Evolutionary conservation across 2,113 vertebrate species (phyloP), one percentile per base, ranked within the genome.

Genomic region (Uropsilus gracilis): DNA sequence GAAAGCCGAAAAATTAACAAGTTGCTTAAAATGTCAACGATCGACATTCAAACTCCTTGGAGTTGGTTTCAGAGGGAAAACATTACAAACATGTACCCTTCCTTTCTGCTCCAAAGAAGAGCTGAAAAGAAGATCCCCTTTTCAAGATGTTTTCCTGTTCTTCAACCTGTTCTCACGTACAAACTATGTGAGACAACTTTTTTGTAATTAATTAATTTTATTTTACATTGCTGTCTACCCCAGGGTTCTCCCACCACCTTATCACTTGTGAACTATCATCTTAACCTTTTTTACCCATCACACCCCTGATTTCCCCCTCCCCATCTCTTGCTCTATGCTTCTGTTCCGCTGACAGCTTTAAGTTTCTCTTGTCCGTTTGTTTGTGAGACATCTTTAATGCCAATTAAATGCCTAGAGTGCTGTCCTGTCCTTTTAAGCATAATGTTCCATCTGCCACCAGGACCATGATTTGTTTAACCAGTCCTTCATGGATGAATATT

Each of bases 1-100:
- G 22, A 95, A 89, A 69, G 28, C 68, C 78, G 55, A 91, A 14
- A 86, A 90, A 93, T 63, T 64, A 93, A 90, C 24, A 90, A 87
- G 88, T 75, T 73, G n/a, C 28, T 87, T 20, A 86, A 96, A 93
- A 85, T 78, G 75, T 55, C 84, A 96, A 42, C 82, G 50, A 6
- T 90, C 42, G 55, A 24, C 57, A 93, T 32, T 32, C 75, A 91
- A 90, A 84, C 22, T 2, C 10, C 55, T 78, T 89, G 96, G 89
- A 90, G 77, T 57, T 57, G 69, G 50, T 44, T 73, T 93, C 72
- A 88, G 24, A 95, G 32, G 30, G 44, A 64, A 94, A 92, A 72
- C 39, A 91, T 55, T 68, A 50, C 48, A 76, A 59, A 89, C 48
- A 93, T 37, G 53, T 71, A 91, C 71, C n/a, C 46, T 94, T 61